Base-by-base conservation (phyloP, 2,113 vertebrate genomes). In the Stegastes partitus region DNA sequence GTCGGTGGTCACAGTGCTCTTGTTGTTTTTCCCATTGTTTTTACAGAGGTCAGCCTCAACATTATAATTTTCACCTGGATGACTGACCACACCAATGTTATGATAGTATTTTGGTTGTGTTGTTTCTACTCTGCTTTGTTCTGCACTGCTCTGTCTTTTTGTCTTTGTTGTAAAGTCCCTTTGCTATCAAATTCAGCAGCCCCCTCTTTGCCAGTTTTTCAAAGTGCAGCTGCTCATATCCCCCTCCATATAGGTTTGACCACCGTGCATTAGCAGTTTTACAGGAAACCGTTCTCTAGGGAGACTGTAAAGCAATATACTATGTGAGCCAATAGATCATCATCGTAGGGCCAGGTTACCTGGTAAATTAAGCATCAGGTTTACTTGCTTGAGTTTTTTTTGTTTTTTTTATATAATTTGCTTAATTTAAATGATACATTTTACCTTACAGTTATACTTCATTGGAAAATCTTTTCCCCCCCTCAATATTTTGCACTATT, bases 11-110 rank as follows among this genome's bases (percentile, higher is more conserved):
- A 74, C 77, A 62, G 76, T 66, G 26, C 66, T 64, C 68, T 55
- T 91, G 85, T 88, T 81, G 79, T 84, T 81, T 77, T 78, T 79
- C 44, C 62, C 55, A 75, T 82, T 89, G 73, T 92, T 82, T 84
- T 84, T 79, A 62, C 70, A 70, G 63, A 85, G 71, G 79, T 85
- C 71, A 79, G 80, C 75, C 80, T 86, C 67, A 53, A 82, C 86
- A 44, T 79, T 62, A 77, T 86, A 22, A 73, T 80, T 87, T 91
- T 91, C 83, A 92, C 90, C 90, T 91, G 89, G 81, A 81, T 92
- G 87, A 86, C 83, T 91, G 82, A 88, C 79, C 87, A 83, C 84
- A 84, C 61, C 80, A 75, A 42, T 90, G 90, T 89, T 91, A 66
- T 91, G 83, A 89, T 79, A 86, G 87, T 61, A 45, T 79, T 91